Percentiles rank a stretch among this genome's conserved stretches.
Conservation (phyloP, 53 echinoderm and acorn worm genomes). For the Henricia sp. region DNA sequence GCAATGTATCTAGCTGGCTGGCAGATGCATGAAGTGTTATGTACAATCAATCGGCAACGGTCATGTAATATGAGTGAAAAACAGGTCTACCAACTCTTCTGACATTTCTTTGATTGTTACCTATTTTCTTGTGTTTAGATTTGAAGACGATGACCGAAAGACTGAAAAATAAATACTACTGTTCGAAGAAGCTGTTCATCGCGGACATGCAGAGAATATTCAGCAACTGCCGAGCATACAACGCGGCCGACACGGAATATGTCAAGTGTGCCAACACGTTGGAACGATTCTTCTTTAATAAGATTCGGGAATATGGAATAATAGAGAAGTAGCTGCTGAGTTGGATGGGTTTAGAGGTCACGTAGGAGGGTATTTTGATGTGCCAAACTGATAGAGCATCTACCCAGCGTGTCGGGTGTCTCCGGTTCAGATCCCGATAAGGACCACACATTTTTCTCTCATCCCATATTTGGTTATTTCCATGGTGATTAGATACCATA, state of each 20-base stretch:
- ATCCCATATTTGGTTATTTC: too few species aligned
- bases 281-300: conserved; percentile 98
- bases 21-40: too few species aligned
- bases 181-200: conserved; percentile 92
- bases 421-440: too few species aligned
- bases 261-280: conserved; percentile 94
- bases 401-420: too few species aligned
- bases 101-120: neutral
- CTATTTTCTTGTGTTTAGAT: conserved; percentile 54
- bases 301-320: conserved; percentile 87
- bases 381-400: too few species aligned
- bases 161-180: conserved; percentile 95
- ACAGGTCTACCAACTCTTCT: neutral
- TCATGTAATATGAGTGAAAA: neutral
- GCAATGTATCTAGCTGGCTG: too few species aligned
- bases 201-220: conserved; percentile 99
- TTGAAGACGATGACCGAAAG: conserved; percentile 96
- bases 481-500: too few species aligned
- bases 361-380: neutral
- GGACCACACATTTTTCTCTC: too few species aligned
- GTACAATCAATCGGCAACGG: neutral
- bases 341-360: neutral
- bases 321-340: conserved; percentile 57
- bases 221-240: conserved; percentile 98
- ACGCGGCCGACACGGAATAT: conserved; percentile 95